Percentiles rank a stretch among this genome's conserved stretches.
phyloP scores from a whole-genome alignment of 2,888 invertebrate genomes.

The Athalia cordata region DNA sequence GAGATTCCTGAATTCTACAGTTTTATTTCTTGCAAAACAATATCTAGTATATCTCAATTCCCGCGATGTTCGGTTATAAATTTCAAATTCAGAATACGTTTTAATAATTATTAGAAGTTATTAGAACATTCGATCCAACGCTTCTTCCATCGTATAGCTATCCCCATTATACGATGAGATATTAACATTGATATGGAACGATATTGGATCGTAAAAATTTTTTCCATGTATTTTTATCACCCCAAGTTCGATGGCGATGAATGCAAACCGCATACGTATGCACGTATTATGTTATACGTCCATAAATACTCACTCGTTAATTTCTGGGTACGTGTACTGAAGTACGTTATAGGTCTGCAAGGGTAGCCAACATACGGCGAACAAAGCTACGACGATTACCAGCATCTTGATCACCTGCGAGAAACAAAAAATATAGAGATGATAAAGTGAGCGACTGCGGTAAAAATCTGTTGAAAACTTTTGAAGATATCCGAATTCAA shows the following conservation, averaged over 20 bases:
- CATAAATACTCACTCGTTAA: constrained; percentile 80
- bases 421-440: too few species aligned
- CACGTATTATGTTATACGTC: neutral
- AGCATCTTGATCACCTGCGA: constrained; percentile 91
- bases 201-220: neutral
- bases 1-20: too few species aligned
- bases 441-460: too few species aligned
- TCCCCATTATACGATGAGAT: too few species aligned
- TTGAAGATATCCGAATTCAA: neutral
- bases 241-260: too few species aligned
- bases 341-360: constrained; percentile 84
- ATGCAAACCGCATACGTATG: neutral
- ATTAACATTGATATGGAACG: neutral
- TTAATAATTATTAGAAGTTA: too few species aligned
- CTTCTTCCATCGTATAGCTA: too few species aligned
- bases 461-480: neutral
- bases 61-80: too few species aligned
- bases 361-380: constrained; percentile 90
- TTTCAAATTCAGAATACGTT: too few species aligned
- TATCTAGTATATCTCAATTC: too few species aligned
- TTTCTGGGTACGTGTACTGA: constrained; percentile 81
- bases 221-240: neutral
- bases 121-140: too few species aligned
- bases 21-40: too few species aligned
- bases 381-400: constrained; percentile 87